Evolutionary conservation across 2,797 vertebrate genomes (phyloP), one percentile per base, ranked within the genome.

Genomic region (Antrozous pallidus): DNA sequence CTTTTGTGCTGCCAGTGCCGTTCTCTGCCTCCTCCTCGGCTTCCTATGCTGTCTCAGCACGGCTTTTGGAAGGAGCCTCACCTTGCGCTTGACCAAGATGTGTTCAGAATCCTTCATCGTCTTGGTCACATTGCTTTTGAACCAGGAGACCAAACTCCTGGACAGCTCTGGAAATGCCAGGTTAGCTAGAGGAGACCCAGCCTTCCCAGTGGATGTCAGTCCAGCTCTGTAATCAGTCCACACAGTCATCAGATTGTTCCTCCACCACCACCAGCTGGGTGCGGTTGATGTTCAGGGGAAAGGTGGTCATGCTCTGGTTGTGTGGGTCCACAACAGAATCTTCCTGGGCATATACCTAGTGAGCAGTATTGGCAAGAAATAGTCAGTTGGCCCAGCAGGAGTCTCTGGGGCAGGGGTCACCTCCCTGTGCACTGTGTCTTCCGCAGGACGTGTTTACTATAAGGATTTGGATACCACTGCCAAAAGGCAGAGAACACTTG

Each of bases 61-160:
- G 98, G 0, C 99, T 99, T 96, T 98, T 99, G 16, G 99, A 98
- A 4, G 99, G 99, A 58, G 98, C 98, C 98, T 99, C 99, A 99
- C 99, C 99, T 98, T 99, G 99, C 98, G 98, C 98, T 97, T 99
- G 88, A 99, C 98, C 96, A 99, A 97, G 93, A 99, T 98, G 0
- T 98, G 99, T 95, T 99, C 99, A 97, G 99, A 99, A 81, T 99
- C 99, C 94, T 99, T 99, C 98, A 99, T 99, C 36, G 99, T 99
- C 98, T 99, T 99, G 96, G 99, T 99, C 97, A 99, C 98, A 5
- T 99, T 99, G 96, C 98, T 99, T 98, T 99, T 99, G 98, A 99
- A 99, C 95, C 99, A 98, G 80, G 99, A 99, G 98, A 96, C 99
- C 99, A 97, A 99, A 99, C 97, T 99, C 99, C 99, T 99, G 99